phyloP scores from a whole-genome alignment of 2,797 vertebrate genomes.

The Catharus ustulatus region DNA sequence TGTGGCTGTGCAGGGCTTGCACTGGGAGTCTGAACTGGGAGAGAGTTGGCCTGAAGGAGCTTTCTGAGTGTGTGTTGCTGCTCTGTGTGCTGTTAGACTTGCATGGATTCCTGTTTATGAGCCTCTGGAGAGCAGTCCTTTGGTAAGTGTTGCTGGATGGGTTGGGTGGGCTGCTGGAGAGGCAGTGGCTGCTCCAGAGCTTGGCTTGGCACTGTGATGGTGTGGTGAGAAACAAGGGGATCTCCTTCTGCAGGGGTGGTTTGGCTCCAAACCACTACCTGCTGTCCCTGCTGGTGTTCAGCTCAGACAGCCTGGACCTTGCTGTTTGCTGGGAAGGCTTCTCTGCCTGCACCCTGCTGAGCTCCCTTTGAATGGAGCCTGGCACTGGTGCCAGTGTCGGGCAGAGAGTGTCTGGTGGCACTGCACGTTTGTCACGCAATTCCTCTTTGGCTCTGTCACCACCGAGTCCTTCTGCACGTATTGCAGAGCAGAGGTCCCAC shows the following conservation, averaged over 20 bases:
- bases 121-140: not conserved
- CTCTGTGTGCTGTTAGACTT: not conserved
- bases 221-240: accelerated
- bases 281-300: not conserved
- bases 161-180: accelerated
- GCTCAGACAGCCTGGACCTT: not conserved
- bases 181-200: not conserved
- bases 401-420: not conserved
- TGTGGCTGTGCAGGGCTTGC: accelerated
- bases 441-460: accelerated
- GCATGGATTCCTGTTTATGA: not conserved
- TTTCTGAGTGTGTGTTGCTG: not conserved
- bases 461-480: not conserved
- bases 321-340: not conserved
- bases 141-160: not conserved
- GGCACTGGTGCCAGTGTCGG: accelerated
- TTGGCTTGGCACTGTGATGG: accelerated
- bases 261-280: not conserved
- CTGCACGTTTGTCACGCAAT: accelerated
- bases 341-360: not conserved
- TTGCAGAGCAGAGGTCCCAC: not conserved
- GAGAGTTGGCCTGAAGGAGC: not conserved
- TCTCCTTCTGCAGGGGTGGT: accelerated
- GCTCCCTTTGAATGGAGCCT: not conserved
- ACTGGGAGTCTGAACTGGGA: not conserved